A percentile compares a stretch with the other conserved stretches of the same genome.
Evolutionary conservation across 2,888 invertebrate genomes (phyloP).

Genomic region (Raillietiella orientalis): DNA sequence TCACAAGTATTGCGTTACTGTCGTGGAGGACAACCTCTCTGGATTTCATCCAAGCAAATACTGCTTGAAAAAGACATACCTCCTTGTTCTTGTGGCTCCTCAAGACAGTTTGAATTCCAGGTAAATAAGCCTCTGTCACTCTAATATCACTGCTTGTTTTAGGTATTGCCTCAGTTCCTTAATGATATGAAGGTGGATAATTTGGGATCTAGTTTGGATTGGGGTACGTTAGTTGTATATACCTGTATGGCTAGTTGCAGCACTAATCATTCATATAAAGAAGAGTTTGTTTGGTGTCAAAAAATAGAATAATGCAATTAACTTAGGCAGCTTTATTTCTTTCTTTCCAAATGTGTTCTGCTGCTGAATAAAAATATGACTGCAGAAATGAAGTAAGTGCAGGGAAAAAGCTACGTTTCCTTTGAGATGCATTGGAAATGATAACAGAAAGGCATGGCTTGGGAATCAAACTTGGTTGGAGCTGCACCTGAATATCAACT

Average conservation of each 20-base stretch:
- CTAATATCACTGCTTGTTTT: conserved; percentile 9
- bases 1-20: conserved; percentile 55
- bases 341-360: background rate
- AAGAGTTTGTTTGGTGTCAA: conserved; percentile 55
- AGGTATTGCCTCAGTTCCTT: conserved; percentile 54
- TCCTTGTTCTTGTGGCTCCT: conserved; percentile 28
- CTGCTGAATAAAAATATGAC: no score
- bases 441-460: no score
- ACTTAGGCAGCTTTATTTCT: background rate
- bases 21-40: conserved; percentile 41
- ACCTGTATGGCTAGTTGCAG: conserved; percentile 50
- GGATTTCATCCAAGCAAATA: conserved; percentile 29
- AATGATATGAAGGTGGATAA: conserved; percentile 28
- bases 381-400: no score
- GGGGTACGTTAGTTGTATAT: conserved; percentile 58
- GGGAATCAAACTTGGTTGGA: no score
- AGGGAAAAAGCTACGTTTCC: no score
- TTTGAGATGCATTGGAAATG: no score
- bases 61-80: conserved; percentile 24
- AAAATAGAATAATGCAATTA: conserved; percentile 20
- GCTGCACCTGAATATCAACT: no score
- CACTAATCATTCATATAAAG: conserved; percentile 27
- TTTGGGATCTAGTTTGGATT: conserved; percentile 31
- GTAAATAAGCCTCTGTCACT: conserved; percentile 13
- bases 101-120: conserved; percentile 68